Evolutionary conservation across 2,888 invertebrate genomes (phyloP).

Genomic region (Fragum fragum): DNA sequence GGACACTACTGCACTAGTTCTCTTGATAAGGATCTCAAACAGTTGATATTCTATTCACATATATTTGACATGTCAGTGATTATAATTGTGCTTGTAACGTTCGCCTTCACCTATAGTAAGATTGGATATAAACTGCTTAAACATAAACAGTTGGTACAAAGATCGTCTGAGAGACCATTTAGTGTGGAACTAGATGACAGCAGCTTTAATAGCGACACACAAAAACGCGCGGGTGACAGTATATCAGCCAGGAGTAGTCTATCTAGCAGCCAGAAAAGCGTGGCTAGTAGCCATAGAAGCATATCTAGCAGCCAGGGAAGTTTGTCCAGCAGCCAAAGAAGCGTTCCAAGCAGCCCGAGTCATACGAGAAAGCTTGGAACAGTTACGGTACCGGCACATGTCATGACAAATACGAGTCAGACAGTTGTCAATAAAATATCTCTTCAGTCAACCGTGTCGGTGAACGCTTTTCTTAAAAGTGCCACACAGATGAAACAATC

Average conservation of each 20-base stretch:
- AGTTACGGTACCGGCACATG: not conserved
- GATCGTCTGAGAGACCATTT: conserved; percentile 3
- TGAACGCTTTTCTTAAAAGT: not conserved
- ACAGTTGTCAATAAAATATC: conserved; percentile 5
- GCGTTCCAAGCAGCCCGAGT: not conserved
- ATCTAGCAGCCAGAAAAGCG: not conserved
- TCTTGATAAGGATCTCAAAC: conserved; percentile 27
- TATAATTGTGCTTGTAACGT: conserved; percentile 32
- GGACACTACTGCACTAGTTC: conserved; percentile 56
- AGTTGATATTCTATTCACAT: conserved; percentile 31
- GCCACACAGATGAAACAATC: conserved; percentile 29
- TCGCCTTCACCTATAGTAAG: conserved; percentile 43
- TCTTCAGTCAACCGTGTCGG: conserved; percentile 9
- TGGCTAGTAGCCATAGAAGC: not conserved
- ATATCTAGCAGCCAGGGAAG: not conserved
- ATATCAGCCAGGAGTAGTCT: not conserved
- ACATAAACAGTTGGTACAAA: conserved; percentile 31
- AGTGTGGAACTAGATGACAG: conserved; percentile 3
- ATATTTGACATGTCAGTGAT: conserved; percentile 32
- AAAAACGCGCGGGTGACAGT: not conserved
- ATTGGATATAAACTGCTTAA: conserved; percentile 34
- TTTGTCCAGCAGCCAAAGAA: not conserved
- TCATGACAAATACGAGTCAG: not conserved
- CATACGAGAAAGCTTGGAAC: not conserved
- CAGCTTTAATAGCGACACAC: conserved; percentile 4